Evolutionary conservation across 64 coral and sea anemone genomes (phyloP), one percentile per base, ranked within the genome.

Genomic region (Actinia tenebrosa): DNA sequence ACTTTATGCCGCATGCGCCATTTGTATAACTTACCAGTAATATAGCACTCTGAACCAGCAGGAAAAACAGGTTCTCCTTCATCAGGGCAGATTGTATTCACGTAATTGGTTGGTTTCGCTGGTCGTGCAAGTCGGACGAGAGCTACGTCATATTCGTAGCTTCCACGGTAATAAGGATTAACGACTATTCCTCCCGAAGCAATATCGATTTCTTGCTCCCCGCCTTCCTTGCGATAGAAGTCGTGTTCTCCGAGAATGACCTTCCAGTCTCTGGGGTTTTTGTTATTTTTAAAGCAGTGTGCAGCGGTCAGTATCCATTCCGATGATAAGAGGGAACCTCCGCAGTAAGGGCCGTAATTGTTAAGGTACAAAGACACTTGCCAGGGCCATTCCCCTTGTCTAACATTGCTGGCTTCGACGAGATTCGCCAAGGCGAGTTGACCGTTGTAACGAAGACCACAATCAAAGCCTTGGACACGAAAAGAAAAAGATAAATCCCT

Each of bases 281-380:
- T 88, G 45, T 79, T 77, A 45, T 88, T 56, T 27, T 42, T 16
- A 62, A 84, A 64, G 63, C 88, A 89, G 79, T 59, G 80, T 11
- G 88, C 88, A 84, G 88, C 80, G 37, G 88, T 89, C 45, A 89
- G n/a, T 23, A 89, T 80, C 88, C 88, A 89, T 56, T 69, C 79
- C 10, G 47, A 15, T 10, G 88, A 79, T 11, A 89, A 50, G 44
- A 89, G 64, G 71, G 88, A 79, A 23, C 80, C 88, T 47, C 80
- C 88, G 19, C 88, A 89, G 80, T 37, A 54, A 64, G 88, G 88
- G n/a, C 72, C 86, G 25, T 79, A 52, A 23, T 56, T 26, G 9
- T 37, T 54, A 3, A 88, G 86, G 86, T 88, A 89, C 43, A 89
- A 52, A 7, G 75, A 61, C 47, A 50, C 80, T 56, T 84, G 88